Percentiles rank a stretch among this genome's conserved stretches.
Evolutionary conservation across 2,888 invertebrate genomes (phyloP).

Genomic region (Mythimna pallens): DNA sequence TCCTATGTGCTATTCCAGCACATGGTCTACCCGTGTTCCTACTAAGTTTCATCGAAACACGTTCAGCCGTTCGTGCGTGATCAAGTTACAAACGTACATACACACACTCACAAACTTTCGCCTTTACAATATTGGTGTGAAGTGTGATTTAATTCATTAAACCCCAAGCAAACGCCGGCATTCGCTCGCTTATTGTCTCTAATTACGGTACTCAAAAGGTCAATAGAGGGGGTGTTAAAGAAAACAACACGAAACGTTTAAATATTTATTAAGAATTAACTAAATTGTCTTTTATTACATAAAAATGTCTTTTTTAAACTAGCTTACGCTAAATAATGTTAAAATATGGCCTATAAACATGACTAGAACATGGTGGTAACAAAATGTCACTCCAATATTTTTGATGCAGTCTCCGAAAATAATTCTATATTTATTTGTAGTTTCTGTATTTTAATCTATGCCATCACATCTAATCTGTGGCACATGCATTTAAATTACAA

Average conservation of each 20-base stretch:
- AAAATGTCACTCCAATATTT: slow-evolving; percentile 13
- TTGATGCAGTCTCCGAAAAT: not conserved
- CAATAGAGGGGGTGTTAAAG: not conserved
- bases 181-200: no score
- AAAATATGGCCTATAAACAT: slow-evolving; percentile 48
- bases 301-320: slow-evolving; percentile 70
- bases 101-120: no score
- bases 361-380: slow-evolving; percentile 52
- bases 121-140: no score
- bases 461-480: no score
- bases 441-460: not conserved
- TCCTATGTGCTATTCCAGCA: no score
- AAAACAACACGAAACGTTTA: slow-evolving; percentile 49
- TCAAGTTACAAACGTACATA: no score
- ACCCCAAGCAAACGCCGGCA: no score
- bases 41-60: not conserved
- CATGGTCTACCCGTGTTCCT: no score
- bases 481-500: not conserved
- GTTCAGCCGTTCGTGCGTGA: not conserved
- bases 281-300: slow-evolving; percentile 72
- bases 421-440: not conserved
- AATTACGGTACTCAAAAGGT: no score
- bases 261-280: slow-evolving; percentile 65
- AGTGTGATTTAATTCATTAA: no score
- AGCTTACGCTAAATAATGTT: slow-evolving; percentile 57